These are phyloP conservation scores for Emydocephalus ijimae DNA, from an alignment of 2,113 vertebrate species.

Conservation along the genomic window DNA sequence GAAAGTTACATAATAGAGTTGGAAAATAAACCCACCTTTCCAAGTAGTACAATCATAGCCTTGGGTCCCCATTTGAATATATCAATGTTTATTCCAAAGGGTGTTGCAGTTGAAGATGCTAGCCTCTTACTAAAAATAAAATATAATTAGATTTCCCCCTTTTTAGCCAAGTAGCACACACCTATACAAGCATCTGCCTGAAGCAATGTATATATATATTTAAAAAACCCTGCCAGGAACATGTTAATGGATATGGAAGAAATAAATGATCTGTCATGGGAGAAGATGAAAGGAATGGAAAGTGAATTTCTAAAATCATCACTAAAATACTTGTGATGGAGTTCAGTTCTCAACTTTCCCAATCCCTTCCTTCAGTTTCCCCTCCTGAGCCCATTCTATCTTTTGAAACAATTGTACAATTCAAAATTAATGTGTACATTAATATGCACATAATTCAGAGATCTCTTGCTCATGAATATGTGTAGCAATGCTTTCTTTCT, in stretches of 20 bases:
- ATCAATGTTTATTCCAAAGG: not conserved
- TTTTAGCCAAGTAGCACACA: not conserved
- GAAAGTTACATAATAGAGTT: not conserved
- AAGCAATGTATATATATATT: not conserved
- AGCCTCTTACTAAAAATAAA: not conserved
- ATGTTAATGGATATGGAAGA: not conserved
- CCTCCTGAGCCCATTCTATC: not conserved
- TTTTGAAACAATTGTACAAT: conserved; percentile 12
- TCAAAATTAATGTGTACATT: conserved; percentile 1
- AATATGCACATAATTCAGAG: conserved; percentile 18
- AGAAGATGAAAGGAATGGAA: not conserved
- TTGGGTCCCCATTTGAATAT: fast-evolving
- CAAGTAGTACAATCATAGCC: not conserved
- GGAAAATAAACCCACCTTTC: not conserved
- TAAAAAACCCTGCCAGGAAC: not conserved
- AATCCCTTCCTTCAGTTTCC: not conserved
- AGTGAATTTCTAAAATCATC: not conserved
- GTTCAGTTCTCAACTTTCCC: not conserved
- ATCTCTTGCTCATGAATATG: conserved; percentile 12
- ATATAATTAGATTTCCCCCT: not conserved
- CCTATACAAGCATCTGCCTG: conserved; percentile 37
- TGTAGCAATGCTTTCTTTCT: conserved; percentile 13
- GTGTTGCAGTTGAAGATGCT: not conserved
- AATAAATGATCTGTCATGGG: not conserved
- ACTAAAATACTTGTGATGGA: not conserved